phyloP scores from a whole-genome alignment of 2,888 invertebrate species.

The Willowsia nigromaculata region DNA sequence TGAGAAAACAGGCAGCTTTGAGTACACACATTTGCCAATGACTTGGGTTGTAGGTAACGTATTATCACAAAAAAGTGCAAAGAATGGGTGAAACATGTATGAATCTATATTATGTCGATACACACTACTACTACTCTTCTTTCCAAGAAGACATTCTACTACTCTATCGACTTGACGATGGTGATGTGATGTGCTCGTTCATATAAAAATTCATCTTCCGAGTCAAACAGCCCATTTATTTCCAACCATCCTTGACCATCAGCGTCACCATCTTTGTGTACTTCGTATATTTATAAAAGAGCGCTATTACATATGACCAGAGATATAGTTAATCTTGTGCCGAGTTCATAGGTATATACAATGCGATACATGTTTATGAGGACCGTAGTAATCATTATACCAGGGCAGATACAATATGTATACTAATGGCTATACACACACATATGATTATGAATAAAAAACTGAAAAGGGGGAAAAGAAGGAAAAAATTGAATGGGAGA shows the following conservation, averaged over 20 bases:
- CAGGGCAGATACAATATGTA: not conserved
- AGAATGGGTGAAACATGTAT: constrained; percentile 12
- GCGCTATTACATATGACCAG: not conserved
- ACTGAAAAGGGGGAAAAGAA: not conserved
- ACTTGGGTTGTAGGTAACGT: not conserved
- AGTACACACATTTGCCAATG: constrained; percentile 19
- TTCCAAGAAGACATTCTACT: not conserved
- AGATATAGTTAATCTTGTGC: not conserved
- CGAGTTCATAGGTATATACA: not conserved
- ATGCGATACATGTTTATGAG: too few species aligned
- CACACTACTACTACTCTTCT: not conserved
- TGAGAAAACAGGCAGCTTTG: not conserved
- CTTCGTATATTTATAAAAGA: not conserved
- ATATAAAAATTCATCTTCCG: constrained; percentile 68
- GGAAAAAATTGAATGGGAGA: constrained; percentile 15
- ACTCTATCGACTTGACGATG: constrained; percentile 22
- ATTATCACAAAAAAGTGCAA: not conserved
- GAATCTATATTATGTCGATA: too few species aligned
- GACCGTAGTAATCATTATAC: not conserved
- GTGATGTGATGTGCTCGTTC: constrained; percentile 30
- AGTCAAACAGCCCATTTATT: constrained; percentile 76
- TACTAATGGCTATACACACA: not conserved
- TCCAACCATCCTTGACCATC: constrained; percentile 77
- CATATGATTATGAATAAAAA: constrained; percentile 26
- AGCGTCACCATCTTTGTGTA: constrained; percentile 68